Conservation (phyloP, 2,113 vertebrate species). For the Cynocephalus volans region DNA sequence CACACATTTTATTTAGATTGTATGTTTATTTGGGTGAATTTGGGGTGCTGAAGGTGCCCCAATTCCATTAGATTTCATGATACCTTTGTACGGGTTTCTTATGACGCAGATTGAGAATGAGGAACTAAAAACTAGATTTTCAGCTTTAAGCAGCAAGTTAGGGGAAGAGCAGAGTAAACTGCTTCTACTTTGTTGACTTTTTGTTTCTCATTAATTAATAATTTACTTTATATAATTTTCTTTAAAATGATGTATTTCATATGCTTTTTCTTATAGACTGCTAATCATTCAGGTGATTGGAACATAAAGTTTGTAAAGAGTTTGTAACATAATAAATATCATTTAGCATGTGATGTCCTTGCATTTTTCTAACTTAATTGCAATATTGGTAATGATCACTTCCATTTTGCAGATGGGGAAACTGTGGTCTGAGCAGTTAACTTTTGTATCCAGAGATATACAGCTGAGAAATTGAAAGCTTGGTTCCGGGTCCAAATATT, state of each 20-base stretch:
- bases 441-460: background rate
- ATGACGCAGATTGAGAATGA: background rate
- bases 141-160: background rate
- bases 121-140: background rate
- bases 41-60: background rate
- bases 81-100: background rate
- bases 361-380: background rate
- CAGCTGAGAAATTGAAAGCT: background rate
- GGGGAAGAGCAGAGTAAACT: background rate
- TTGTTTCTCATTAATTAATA: conserved; percentile 2
- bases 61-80: background rate
- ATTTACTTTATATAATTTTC: conserved; percentile 17
- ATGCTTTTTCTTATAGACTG: background rate
- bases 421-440: background rate
- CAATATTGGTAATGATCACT: background rate
- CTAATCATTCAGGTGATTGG: background rate
- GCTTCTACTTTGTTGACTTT: background rate
- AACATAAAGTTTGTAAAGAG: background rate
- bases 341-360: background rate
- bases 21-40: background rate
- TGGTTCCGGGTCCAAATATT: background rate
- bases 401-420: background rate
- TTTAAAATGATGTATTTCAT: background rate
- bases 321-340: background rate
- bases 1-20: background rate